Evolutionary conservation across 2,888 invertebrate species (phyloP).

Genomic region (Sinodicranocentrus sp.): DNA sequence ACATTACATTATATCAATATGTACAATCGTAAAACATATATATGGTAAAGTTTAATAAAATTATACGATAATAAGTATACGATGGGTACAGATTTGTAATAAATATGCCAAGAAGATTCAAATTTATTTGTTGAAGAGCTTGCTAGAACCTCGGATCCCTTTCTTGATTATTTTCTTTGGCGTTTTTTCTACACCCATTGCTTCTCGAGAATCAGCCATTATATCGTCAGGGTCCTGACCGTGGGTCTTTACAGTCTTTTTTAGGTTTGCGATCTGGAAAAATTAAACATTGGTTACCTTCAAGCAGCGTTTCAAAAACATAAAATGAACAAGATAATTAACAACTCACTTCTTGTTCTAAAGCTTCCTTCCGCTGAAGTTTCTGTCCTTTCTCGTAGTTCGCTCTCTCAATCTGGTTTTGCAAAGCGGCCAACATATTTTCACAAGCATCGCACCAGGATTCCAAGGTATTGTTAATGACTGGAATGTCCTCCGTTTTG

Average conservation of each 20-base stretch:
- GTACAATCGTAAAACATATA: too few species aligned
- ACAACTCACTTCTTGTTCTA: conserved; percentile 89
- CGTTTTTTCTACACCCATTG: conserved; percentile 79
- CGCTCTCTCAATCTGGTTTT: conserved; percentile 91
- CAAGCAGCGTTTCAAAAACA: too few species aligned
- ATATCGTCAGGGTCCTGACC: conserved; percentile 86
- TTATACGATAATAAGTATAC: too few species aligned
- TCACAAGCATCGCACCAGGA: conserved; percentile 96
- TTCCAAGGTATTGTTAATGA: conserved; percentile 89
- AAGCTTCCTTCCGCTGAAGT: conserved; percentile 87
- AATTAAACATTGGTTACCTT: too few species aligned
- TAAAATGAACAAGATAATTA: background rate
- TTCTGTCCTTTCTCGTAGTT: conserved; percentile 91
- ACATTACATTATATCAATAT: too few species aligned
- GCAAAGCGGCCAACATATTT: conserved; percentile 91
- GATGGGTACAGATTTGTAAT: background rate
- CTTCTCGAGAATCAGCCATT: conserved; percentile 86
- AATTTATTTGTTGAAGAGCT: conserved; percentile 71
- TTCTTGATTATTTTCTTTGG: conserved; percentile 82
- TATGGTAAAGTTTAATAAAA: too few species aligned
- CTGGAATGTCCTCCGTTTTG: conserved; percentile 88
- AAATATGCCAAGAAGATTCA: background rate
- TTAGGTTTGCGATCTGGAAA: conserved; percentile 88
- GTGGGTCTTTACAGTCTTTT: conserved; percentile 92
- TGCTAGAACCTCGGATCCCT: conserved; percentile 70